Conservation (phyloP, 2,113 vertebrate species). For the Acrocephalus arundinaceus region DNA sequence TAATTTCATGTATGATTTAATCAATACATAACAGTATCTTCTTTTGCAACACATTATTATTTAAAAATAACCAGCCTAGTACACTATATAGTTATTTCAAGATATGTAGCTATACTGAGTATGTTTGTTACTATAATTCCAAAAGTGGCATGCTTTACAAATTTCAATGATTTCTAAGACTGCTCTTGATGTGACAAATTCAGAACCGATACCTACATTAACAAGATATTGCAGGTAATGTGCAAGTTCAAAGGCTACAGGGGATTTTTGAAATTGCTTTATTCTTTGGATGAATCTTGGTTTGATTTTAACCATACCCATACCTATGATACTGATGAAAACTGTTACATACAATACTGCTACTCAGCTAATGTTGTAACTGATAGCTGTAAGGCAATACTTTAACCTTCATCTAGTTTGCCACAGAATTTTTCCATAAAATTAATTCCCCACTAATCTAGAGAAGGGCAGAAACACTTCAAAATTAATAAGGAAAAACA, state of each 20-base stretch:
- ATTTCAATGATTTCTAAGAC: neutral
- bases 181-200: neutral
- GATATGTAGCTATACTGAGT: neutral
- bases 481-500: neutral
- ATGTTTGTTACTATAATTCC: neutral
- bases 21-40: neutral
- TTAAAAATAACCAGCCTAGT: neutral
- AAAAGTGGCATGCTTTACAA: neutral
- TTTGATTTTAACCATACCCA: neutral
- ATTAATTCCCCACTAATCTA: neutral
- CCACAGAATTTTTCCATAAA: neutral
- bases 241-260: neutral
- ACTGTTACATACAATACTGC: neutral
- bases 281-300: neutral
- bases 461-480: neutral
- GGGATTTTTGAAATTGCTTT: neutral
- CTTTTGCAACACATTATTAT: neutral
- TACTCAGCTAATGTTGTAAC: neutral
- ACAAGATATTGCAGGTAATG: neutral
- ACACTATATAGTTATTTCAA: neutral
- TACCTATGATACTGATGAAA: neutral
- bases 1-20: slow-evolving; percentile 28
- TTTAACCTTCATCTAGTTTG: neutral
- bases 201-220: neutral
- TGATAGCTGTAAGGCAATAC: neutral